Base-by-base conservation (phyloP, 2,113 vertebrate genomes). In the Nesoenas mayeri region DNA sequence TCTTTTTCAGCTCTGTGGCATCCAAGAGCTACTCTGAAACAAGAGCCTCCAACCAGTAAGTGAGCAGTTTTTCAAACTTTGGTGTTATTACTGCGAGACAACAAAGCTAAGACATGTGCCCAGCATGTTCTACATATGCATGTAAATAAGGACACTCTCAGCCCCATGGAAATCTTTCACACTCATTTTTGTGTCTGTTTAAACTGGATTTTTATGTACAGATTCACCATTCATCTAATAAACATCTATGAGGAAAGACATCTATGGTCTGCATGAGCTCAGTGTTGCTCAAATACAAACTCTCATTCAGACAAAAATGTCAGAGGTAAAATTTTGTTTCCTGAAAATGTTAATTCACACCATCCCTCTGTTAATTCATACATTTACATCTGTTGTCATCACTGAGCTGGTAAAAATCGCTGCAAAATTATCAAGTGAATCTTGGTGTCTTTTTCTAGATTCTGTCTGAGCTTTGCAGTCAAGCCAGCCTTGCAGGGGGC, bases 331-430 rank as follows among this genome's bases (percentile, higher is more conserved):
- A 94, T 60, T 74, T 91, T 64, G 75, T 89, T 93, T 94, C 85
- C 93, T 95, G 88, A 80, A 94, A 94, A 86, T 91, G 88, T 89
- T 81, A 90, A 95, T 96, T 96, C 48, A 53, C 72, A 84, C 29
- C 70, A 79, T 93, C 88, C 66, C 53, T 85, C 79, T 73, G 5
- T 65, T 72, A 91, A 96, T 93, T 94, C 57, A 91, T 60, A 53
- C 24, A 74, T 78, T 86, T 88, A 31, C 24, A 0, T 89, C 91
- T 89, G 65, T 53, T 84, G 65, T 57, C n/a, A 3, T 54, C 64
- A 89, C 13, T 74, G 57, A 89, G 74, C 32, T 62, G 40, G n/a
- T 77, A 83, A 95, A 94, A 91, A 82, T 60, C 73, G 57, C 36
- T 64, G 77, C 29, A 91, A 84, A 90, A 84, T 86, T 74, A 58